Base-by-base conservation (phyloP, 2,888 invertebrate species). In the Aphrophora alni region DNA sequence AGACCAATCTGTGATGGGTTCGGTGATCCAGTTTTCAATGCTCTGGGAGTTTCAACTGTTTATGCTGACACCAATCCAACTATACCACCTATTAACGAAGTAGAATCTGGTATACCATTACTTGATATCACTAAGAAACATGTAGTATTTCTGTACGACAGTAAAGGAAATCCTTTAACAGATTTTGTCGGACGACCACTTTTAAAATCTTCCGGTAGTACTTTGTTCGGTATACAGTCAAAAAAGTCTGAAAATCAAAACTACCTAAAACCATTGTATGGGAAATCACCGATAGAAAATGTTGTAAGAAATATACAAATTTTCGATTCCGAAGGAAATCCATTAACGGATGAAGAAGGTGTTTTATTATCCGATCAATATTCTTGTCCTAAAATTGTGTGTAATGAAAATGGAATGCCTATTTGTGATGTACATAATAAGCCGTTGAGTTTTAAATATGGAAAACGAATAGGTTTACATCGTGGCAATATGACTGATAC, bases 21-120 rank as follows among this genome's bases (percentile, higher is more conserved):
- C 27, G 78, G 80, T 2, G 75, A 82, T 33, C 77, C 59, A 28
- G 78, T 83, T 25, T 82, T 81, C 77, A 82, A 83, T 59, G 21
- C 75, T 70, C 59, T 72, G 1, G 78, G 78, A 28, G 78, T 33
- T 14, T 78, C 78, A 21, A 73, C 78, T 24, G 33, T 72, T 25
- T 78, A 72, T 26, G 26, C 72, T 14, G 59, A 38, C 10, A 78
- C 78, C 17, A 59, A 78, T 44, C 59, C 73, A 2, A 51, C 44
- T n/a, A 21, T 78, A n/a, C 27, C 73, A 0, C 78, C 78, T 27
- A 21, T 59, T 21, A 27, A 51, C 0, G 73, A 28, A 3, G 72
- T 72, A 26, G 78, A 78, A 51, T 73, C 72, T 3, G 51, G 27
- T n/a, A 28, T 78, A 10, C 72, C 78, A 14, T 33, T 78, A n/a